Conservation (phyloP, 1,140 invertebrate species). For the Mizuhopecten yessoensis region DNA sequence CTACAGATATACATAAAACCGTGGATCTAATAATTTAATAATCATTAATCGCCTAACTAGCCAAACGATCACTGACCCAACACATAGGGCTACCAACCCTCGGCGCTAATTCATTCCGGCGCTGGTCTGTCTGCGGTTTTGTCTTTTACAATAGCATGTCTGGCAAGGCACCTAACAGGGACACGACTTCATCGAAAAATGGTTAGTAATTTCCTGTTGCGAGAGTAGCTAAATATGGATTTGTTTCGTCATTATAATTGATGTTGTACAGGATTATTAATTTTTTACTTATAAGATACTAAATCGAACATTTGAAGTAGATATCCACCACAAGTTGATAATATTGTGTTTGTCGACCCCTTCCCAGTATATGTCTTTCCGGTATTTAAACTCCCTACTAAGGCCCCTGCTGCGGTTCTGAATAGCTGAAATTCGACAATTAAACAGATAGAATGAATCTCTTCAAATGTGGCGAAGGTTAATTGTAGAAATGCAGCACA, state of each 20-base stretch:
- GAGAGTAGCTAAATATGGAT: too few species aligned
- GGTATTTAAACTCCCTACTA: not conserved
- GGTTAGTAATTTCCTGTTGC: too few species aligned
- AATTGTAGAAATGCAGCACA: conserved; percentile 3
- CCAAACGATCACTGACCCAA: not conserved
- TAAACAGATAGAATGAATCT: conserved; percentile 24
- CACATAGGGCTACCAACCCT: not conserved
- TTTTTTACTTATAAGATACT: too few species aligned
- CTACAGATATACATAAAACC: conserved; percentile 33
- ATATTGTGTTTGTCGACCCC: too few species aligned
- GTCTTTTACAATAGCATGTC: conserved; percentile 32
- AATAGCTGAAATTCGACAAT: conserved; percentile 24
- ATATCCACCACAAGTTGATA: too few species aligned
- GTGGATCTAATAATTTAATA: conserved; percentile 29
- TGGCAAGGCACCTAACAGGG: not conserved
- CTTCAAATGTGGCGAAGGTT: conserved; percentile 32
- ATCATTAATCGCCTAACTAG: conserved; percentile 30
- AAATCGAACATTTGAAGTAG: too few species aligned
- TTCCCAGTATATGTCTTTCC: not conserved
- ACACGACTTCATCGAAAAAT: not conserved
- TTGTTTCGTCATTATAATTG: too few species aligned
- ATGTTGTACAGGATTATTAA: too few species aligned
- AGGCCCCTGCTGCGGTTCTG: not conserved
- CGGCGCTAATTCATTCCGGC: conserved; percentile 10
- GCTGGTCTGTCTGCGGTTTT: conserved; percentile 30